A percentile compares a stretch with the other conserved stretches of the same genome.
phyloP scores from a whole-genome alignment of 2,888 invertebrate genomes.

The Nemoura dubitans region DNA sequence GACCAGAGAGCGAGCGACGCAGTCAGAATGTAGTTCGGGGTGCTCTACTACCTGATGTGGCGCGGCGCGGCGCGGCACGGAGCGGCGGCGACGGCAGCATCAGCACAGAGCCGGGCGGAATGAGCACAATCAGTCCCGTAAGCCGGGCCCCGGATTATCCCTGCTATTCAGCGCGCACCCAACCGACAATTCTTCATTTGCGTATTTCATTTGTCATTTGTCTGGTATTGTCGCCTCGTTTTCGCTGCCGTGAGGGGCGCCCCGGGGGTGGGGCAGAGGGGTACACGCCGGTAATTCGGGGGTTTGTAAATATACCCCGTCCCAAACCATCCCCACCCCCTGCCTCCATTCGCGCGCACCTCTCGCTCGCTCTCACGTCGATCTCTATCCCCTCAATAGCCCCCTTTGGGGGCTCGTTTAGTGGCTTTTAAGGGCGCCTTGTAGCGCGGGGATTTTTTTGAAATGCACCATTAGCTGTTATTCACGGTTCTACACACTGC shows the following conservation, averaged over 20 bases:
- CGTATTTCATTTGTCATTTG: slow-evolving; percentile 67
- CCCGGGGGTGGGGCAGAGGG: slow-evolving; percentile 21
- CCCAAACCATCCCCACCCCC: slow-evolving; percentile 27
- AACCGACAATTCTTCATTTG: slow-evolving; percentile 66
- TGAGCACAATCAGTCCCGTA: slow-evolving; percentile 38
- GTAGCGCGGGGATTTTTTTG: slow-evolving; percentile 41
- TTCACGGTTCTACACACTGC: slow-evolving; percentile 21
- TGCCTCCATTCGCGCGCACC: slow-evolving; percentile 1
- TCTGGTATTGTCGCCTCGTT: slow-evolving; percentile 60
- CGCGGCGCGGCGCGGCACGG: not conserved
- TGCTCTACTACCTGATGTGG: slow-evolving; percentile 17
- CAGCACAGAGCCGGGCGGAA: not conserved
- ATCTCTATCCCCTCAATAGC: slow-evolving; percentile 8
- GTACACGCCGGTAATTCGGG: slow-evolving; percentile 48
- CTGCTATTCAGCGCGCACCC: slow-evolving; percentile 59
- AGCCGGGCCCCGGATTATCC: slow-evolving; percentile 49
- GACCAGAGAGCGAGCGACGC: not conserved
- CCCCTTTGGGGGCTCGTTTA: slow-evolving; percentile 46
- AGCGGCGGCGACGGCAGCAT: not conserved
- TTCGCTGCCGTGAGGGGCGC: slow-evolving; percentile 20
- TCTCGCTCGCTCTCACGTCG: slow-evolving; percentile 23
- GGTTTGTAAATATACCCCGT: slow-evolving; percentile 49
- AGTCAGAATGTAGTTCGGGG: slow-evolving; percentile 8
- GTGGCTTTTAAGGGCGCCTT: slow-evolving; percentile 46
- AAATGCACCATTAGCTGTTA: slow-evolving; percentile 51